Conservation (phyloP, 2,888 invertebrate genomes). For the Aelia acuminata region DNA sequence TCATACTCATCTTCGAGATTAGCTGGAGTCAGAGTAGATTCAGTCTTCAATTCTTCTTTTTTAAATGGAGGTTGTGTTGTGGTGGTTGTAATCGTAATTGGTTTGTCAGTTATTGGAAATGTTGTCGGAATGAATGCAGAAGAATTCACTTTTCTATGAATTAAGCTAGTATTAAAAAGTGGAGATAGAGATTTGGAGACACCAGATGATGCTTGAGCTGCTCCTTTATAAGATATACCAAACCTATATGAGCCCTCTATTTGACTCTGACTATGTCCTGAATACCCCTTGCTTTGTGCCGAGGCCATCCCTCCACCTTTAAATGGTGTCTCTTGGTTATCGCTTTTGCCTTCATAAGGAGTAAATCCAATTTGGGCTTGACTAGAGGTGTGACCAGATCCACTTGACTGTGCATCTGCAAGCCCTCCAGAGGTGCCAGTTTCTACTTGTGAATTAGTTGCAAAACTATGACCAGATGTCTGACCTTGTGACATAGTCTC, state of each 20-base stretch:
- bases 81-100: background rate
- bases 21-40: slow-evolving; percentile 20
- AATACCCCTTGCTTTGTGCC: slow-evolving; percentile 81
- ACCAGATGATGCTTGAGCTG: slow-evolving; percentile 87
- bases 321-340: slow-evolving; percentile 74
- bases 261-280: slow-evolving; percentile 87
- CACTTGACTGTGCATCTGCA: slow-evolving; percentile 88
- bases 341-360: slow-evolving; percentile 77
- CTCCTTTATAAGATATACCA: slow-evolving; percentile 83
- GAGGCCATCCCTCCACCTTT: slow-evolving; percentile 84
- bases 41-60: slow-evolving; percentile 20
- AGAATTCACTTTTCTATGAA: slow-evolving; percentile 51
- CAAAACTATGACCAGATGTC: slow-evolving; percentile 81
- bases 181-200: slow-evolving; percentile 57
- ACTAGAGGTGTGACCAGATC: slow-evolving; percentile 87
- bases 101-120: background rate
- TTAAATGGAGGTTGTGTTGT: background rate
- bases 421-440: slow-evolving; percentile 86
- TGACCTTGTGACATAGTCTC: slow-evolving; percentile 81
- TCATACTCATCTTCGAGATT: slow-evolving; percentile 66
- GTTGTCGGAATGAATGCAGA: background rate
- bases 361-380: slow-evolving; percentile 91
- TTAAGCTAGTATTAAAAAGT: slow-evolving; percentile 51
- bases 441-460: slow-evolving; percentile 85
- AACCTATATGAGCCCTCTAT: slow-evolving; percentile 85